These are phyloP conservation scores for Coenonympha arcania DNA, from an alignment of 2,888 invertebrate genomes.

Conservation along the genomic window DNA sequence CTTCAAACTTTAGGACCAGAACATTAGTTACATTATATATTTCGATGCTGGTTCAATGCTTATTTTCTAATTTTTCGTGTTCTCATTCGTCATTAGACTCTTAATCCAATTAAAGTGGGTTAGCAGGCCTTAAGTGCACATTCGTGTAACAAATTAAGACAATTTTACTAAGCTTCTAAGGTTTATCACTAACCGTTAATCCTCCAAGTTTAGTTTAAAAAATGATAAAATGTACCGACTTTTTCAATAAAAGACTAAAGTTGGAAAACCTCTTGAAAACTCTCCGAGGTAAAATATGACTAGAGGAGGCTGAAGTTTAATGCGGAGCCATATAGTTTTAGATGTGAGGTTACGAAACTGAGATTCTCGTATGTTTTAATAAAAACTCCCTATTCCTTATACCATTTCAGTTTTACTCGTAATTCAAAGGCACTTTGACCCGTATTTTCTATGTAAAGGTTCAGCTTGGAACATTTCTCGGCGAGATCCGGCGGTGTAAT, in stretches of 20 bases:
- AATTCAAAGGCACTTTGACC: constrained; percentile 23
- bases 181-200: too few relatives aligned
- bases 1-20: too few relatives aligned
- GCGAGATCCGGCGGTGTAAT: constrained; percentile 30
- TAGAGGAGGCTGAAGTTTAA: neutral
- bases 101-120: too few relatives aligned
- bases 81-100: too few relatives aligned
- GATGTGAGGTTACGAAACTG: neutral
- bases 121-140: too few relatives aligned
- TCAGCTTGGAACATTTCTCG: constrained; percentile 20
- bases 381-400: constrained; percentile 16
- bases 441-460: constrained; percentile 23
- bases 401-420: constrained; percentile 19
- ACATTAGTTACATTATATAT: too few relatives aligned
- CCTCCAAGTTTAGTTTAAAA: neutral
- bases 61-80: too few relatives aligned
- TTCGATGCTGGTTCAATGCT: too few relatives aligned
- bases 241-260: constrained; percentile 8
- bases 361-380: constrained; percentile 11
- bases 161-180: too few relatives aligned
- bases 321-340: neutral
- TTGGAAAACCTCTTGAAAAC: neutral
- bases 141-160: too few relatives aligned
- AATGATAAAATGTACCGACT: constrained; percentile 1
- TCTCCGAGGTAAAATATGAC: constrained; percentile 1